Evolutionary conservation across 2,113 vertebrate genomes (phyloP), one percentile per base, ranked within the genome.

Genomic region (Numenius arquata): DNA sequence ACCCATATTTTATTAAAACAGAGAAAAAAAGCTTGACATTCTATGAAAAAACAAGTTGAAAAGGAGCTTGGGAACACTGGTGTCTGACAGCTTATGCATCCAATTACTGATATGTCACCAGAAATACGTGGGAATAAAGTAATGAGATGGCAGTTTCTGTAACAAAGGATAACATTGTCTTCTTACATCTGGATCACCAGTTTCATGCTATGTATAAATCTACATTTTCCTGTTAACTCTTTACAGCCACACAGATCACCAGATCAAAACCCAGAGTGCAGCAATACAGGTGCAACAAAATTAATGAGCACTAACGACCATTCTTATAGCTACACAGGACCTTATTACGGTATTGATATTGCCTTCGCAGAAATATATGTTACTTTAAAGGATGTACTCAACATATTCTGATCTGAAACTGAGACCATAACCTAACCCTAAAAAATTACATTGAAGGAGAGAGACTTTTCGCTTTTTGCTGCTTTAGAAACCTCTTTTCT

Each of bases 101-200:
- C 95, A 97, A 98, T 97, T 97, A 97, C 94, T 89, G 94, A 95
- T 93, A 96, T 98, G 97, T 97, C 95, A 90, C 83, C 47, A 97
- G 89, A 95, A 97, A 97, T 97, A 94, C 0, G 11, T 74, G 47
- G 68, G 67, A 85, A 92, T 78, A 80, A 87, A 95, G 73, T 96
- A 96, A 97, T 92, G 96, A 96, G 96, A 97, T 90, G 94, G 89
- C 97, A 97, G 92, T 79, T 95, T 63, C 83, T 92, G 32, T 94
- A 96, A 98, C 96, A 98, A 98, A 97, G 92, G 65, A 62, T 73
- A 93, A 79, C 89, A 79, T 78, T 98, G 96, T 97, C 95, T 95
- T 94, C 90, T 91, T 96, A 74, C 59, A 89, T 97, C 96, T 97
- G 79, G 70, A 97, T 97, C 95, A 93, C 52, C 38, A 65, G 41